Percentiles rank a stretch among this genome's conserved stretches.
phyloP scores from a whole-genome alignment of 2,797 vertebrate genomes.

The Fistularia tabacaria region DNA sequence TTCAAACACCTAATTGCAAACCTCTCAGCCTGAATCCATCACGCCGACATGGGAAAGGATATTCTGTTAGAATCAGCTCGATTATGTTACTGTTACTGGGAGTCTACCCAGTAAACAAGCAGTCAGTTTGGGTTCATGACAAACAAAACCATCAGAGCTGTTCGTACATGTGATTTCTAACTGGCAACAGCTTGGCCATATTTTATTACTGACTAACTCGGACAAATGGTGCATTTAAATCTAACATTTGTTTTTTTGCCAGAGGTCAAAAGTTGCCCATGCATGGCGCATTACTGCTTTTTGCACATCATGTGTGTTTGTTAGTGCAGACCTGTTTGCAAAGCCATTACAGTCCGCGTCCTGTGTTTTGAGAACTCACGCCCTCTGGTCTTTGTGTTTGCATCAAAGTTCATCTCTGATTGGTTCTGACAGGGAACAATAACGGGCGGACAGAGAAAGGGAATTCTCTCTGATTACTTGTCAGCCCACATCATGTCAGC shows the following conservation, averaged over 20 bases:
- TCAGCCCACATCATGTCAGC: constrained; percentile 65
- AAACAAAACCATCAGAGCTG: constrained; percentile 1
- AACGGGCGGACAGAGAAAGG: constrained; percentile 57
- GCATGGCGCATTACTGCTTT: constrained; percentile 40
- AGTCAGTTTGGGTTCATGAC: background rate
- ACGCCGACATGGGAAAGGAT: constrained; percentile 34
- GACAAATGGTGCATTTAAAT: constrained; percentile 6
- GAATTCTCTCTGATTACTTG: constrained; percentile 74
- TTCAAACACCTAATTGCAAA: constrained; percentile 10
- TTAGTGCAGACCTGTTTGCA: constrained; percentile 54
- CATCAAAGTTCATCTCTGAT: constrained; percentile 64
- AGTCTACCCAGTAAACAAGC: constrained; percentile 2
- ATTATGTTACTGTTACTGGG: no score
- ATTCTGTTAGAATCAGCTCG: no score
- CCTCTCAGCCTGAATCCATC: constrained; percentile 29
- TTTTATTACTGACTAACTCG: background rate
- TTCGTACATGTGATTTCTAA: no score
- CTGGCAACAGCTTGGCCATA: background rate
- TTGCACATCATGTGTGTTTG: constrained; percentile 49
- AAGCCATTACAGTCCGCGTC: constrained; percentile 55
- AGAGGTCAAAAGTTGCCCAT: constrained; percentile 54
- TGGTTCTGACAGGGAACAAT: constrained; percentile 66
- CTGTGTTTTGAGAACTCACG: constrained; percentile 49
- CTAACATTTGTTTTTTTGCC: constrained; percentile 9
- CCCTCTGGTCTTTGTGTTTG: constrained; percentile 64